Conservation (phyloP, 2,797 vertebrate genomes). For the Hirundo rustica region DNA sequence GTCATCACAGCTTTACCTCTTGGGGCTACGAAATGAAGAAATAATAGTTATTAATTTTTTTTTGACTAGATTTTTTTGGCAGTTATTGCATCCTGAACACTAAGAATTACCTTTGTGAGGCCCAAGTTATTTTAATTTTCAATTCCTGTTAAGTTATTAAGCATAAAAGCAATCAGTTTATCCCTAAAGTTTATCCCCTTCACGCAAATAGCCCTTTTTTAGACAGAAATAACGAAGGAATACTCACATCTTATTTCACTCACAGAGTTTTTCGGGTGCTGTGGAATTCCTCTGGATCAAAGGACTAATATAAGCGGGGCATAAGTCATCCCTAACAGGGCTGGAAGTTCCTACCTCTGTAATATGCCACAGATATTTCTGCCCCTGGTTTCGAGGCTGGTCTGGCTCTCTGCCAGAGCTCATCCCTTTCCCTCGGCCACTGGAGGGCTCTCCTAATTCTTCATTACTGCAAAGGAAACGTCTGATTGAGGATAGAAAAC, state of each 20-base stretch:
- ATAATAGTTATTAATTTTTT: background rate
- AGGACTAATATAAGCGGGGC: background rate
- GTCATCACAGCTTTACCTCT: background rate
- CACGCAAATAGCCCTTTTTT: background rate
- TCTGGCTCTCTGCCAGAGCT: background rate
- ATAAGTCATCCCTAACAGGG: background rate
- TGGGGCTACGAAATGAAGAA: background rate
- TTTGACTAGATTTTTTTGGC: background rate
- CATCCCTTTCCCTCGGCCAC: conserved; percentile 12
- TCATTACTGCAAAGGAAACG: background rate
- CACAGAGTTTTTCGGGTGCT: background rate
- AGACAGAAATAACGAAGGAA: background rate
- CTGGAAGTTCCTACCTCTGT: background rate
- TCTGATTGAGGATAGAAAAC: background rate
- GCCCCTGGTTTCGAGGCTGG: background rate
- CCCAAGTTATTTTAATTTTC: background rate
- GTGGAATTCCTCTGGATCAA: background rate
- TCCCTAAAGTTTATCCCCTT: background rate
- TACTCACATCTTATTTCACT: background rate
- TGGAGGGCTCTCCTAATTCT: conserved; percentile 59
- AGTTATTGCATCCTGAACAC: background rate
- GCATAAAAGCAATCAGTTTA: background rate
- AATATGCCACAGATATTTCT: background rate
- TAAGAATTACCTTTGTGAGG: background rate
- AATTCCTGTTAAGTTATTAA: background rate